Evolutionary conservation across 1,140 invertebrate genomes (phyloP).

Genomic region (Orchestia grillus): DNA sequence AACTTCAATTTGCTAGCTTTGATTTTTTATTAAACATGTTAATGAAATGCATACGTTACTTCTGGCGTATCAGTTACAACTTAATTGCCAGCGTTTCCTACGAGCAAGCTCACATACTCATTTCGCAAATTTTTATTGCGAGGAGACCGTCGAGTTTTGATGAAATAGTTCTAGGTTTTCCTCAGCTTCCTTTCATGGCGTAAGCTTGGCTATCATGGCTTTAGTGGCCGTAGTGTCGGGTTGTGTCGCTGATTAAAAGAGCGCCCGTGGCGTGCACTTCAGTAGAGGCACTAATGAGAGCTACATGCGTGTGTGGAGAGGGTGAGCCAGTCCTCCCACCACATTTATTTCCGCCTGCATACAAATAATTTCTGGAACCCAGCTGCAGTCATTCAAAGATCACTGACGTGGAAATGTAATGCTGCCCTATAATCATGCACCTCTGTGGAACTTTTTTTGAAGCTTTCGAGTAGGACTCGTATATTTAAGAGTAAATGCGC

Average conservation of each 20-base stretch:
- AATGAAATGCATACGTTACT: too few species aligned
- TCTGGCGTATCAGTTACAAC: too few species aligned
- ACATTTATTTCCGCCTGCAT: neutral
- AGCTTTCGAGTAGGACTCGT: neutral
- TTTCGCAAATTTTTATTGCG: neutral
- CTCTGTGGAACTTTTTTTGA: neutral
- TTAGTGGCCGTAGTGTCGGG: neutral
- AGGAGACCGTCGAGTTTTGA: neutral
- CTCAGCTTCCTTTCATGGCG: neutral
- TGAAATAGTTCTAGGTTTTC: neutral
- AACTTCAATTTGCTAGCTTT: too few species aligned
- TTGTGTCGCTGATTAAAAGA: neutral
- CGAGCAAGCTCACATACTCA: neutral
- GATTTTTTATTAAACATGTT: too few species aligned
- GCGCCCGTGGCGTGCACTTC: neutral
- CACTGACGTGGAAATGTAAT: neutral
- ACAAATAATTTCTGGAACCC: neutral
- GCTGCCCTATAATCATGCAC: neutral
- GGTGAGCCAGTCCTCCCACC: neutral
- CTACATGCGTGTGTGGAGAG: neutral
- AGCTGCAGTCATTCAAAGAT: neutral
- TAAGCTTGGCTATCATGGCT: neutral
- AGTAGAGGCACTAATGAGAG: conserved; percentile 12
- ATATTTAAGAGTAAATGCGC: neutral
- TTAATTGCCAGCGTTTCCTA: neutral